Evolutionary conservation across 2,797 vertebrate genomes (phyloP), one percentile per base, ranked within the genome.

Genomic region (Peromyscus attwateri): DNA sequence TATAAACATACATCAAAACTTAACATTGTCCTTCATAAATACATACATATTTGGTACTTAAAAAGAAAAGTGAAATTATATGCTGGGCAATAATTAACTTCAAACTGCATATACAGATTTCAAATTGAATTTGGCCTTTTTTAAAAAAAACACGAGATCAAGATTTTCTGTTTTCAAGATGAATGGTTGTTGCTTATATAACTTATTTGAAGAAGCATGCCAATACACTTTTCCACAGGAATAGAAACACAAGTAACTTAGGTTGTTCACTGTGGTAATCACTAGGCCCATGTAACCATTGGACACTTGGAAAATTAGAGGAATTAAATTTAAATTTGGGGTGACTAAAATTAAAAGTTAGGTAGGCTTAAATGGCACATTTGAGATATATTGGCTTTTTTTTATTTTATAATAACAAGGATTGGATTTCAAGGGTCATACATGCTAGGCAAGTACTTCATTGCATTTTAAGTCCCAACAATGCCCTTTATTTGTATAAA

Each of bases 61-160:
- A 34, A 17, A 88, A 40, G 89, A 92, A 92, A 70, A 92, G 29
- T 88, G 82, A 90, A 95, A 79, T 82, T 92, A 70, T 40, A 89
- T 73, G 60, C 19, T 71, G 88, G 76, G 29, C 34, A 76, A 96
- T n/a, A 55, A 29, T 94, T 96, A 92, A 92, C 70, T 94, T 96
- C 66, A 97, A 83, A 89, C 73, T 70, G 11, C 70, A 46, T 82
- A n/a, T 95, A 70, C 55, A 80, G 6, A 85, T 91, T 96, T 95
- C 29, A 95, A 90, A 77, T 94, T 89, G 75, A 71, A 81, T 84
- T 95, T 92, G 7, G 43, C 71, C 81, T 91, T 96, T 95, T 52
- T 79, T 64, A 93, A 95, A 46, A 95, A 92, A 96, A 60, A 43
- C 62, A 90, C 29, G 89, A 66, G 76, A 94, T 64, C 2, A 73